These are phyloP conservation scores for Cossypha heuglini DNA, from an alignment of 2,797 vertebrate species.

Conservation along the genomic window DNA sequence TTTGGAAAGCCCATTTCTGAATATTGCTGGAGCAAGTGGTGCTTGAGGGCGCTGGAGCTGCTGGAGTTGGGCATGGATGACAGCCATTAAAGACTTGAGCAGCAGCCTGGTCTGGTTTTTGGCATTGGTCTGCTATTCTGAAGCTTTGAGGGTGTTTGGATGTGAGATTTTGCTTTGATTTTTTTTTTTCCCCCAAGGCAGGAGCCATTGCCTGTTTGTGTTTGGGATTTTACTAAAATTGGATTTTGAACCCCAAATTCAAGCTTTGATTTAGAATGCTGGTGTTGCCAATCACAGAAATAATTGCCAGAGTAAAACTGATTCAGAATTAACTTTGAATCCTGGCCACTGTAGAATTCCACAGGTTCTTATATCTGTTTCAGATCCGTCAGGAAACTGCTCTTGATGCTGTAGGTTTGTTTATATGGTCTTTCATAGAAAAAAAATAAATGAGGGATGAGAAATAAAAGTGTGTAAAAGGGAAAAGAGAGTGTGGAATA, in stretches of 20 bases:
- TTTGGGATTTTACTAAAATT: neutral
- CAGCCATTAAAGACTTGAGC: neutral
- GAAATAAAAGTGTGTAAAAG: neutral
- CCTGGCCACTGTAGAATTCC: neutral
- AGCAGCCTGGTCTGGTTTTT: neutral
- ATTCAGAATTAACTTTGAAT: neutral
- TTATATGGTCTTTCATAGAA: neutral
- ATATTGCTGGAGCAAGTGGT: neutral
- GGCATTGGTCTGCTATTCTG: neutral
- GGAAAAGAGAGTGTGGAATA: neutral
- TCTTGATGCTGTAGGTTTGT: neutral
- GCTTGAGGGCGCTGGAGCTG: accelerated
- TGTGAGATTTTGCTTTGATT: neutral
- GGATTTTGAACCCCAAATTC: neutral
- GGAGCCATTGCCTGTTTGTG: neutral
- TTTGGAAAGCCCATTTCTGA: neutral
- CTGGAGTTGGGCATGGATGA: neutral
- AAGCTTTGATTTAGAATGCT: neutral
- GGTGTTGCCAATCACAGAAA: neutral
- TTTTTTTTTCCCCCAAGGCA: neutral
- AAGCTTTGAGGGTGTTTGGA: neutral
- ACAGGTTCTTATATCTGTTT: neutral
- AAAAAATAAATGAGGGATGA: neutral
- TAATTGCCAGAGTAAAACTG: neutral
- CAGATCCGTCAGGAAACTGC: neutral